Evolutionary conservation across 2,888 invertebrate genomes (phyloP), one percentile per base, ranked within the genome.

Genomic region (Melieria crassipennis): DNA sequence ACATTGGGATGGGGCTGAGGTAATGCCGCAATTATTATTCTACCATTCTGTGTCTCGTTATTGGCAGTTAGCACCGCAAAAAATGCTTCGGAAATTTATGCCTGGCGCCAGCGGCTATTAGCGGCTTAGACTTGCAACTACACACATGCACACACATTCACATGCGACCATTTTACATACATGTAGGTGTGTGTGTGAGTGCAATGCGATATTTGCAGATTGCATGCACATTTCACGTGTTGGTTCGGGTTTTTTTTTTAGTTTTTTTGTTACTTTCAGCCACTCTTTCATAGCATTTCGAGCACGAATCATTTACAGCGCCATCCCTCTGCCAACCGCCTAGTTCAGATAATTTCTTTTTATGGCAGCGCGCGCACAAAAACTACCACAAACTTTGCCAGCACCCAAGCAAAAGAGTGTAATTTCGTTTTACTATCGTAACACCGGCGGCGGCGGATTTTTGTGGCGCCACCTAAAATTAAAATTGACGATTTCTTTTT

Each of bases 31-130:
- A 46, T 48, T 63, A 46, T 66, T 58, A 43, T 66, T 4, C 47
- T 68, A 13, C 13, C 60, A 43, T 52, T 7, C 46, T 55, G 45
- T 52, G 62, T 55, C 62, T 68, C 50, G 50, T 67, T 67, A 67
- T 67, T 67, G 58, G 60, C 67, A 60, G n/a, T 60, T 58, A 60
- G 57, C 57, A 47, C 13, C 30, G 65, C 57, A n/a, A 11, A 57
- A 57, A 65, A 45, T 65, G 57, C 56, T 30, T 10, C 42, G 46
- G 47, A 42, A 4, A 58, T 10, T 48, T 48, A 46, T 61, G n/a
- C 57, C 47, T 11, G 66, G 66, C 66, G 66, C 66, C 66, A 66
- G 9, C 10, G 58, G 58, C 66, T 66, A 58, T 58, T 66, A 66
- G 58, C 58, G 30, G 48, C n/a, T 46, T 47, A 57, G 10, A 43